Conservation (phyloP, 1,140 invertebrate genomes). For the Camponotus vicinus region DNA sequence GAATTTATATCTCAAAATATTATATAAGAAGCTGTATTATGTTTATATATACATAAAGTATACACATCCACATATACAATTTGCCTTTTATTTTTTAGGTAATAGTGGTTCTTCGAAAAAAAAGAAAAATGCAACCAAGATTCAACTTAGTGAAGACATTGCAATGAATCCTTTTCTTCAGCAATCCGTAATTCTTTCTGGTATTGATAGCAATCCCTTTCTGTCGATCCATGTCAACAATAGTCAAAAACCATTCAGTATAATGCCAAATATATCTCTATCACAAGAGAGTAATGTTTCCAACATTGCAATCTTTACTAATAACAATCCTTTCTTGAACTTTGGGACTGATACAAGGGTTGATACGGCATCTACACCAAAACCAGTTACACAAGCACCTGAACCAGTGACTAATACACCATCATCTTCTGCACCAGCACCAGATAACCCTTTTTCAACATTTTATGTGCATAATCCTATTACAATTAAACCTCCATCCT, state of each 20-base stretch:
- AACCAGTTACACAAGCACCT: background rate
- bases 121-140: constrained; percentile 6
- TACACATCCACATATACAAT: background rate
- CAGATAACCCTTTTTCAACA: background rate
- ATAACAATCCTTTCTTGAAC: constrained; percentile 40
- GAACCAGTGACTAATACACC: background rate
- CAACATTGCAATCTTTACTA: background rate
- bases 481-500: constrained; percentile 1
- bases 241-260: background rate
- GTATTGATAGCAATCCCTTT: background rate
- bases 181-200: background rate
- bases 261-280: background rate
- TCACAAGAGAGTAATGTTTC: background rate
- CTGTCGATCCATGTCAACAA: background rate
- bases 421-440: background rate
- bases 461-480: background rate
- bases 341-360: background rate
- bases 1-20: background rate
- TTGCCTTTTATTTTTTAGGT: constrained; percentile 2
- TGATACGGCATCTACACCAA: background rate
- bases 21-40: background rate
- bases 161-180: constrained; percentile 25
- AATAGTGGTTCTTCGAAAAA: background rate
- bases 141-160: background rate
- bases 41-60: background rate